Evolutionary conservation across 1,140 invertebrate species (phyloP).

Genomic region (Saxidomus purpurata): DNA sequence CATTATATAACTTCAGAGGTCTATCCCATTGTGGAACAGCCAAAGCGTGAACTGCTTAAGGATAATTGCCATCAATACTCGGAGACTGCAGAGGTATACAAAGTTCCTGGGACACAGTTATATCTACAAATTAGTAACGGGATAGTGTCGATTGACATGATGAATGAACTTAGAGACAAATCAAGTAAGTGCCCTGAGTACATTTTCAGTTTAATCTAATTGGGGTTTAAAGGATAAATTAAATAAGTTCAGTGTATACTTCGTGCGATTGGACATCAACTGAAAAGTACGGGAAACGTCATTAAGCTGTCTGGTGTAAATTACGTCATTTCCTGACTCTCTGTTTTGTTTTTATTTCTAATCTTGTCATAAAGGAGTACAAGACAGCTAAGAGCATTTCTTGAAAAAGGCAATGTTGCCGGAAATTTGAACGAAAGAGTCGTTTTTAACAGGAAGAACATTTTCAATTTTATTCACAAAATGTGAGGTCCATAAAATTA

Average conservation of each 20-base stretch:
- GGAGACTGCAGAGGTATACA: background rate
- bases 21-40: background rate
- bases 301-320: background rate
- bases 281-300: background rate
- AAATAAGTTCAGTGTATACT: background rate
- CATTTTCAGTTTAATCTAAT: too few species aligned
- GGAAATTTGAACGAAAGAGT: too few species aligned
- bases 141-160: background rate
- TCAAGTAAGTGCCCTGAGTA: background rate
- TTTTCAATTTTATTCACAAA: too few species aligned
- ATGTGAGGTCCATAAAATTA: too few species aligned
- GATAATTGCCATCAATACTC: background rate
- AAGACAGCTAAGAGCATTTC: too few species aligned
- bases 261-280: background rate
- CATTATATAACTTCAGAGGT: background rate
- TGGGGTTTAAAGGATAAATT: too few species aligned
- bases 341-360: background rate
- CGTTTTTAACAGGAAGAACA: too few species aligned
- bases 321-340: background rate
- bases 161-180: background rate
- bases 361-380: background rate
- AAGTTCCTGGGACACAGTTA: background rate
- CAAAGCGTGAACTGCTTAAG: background rate
- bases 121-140: background rate
- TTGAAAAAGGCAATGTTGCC: too few species aligned